Evolutionary conservation across 1,140 invertebrate genomes (phyloP).

Genomic region (Probaryconus sp.): DNA sequence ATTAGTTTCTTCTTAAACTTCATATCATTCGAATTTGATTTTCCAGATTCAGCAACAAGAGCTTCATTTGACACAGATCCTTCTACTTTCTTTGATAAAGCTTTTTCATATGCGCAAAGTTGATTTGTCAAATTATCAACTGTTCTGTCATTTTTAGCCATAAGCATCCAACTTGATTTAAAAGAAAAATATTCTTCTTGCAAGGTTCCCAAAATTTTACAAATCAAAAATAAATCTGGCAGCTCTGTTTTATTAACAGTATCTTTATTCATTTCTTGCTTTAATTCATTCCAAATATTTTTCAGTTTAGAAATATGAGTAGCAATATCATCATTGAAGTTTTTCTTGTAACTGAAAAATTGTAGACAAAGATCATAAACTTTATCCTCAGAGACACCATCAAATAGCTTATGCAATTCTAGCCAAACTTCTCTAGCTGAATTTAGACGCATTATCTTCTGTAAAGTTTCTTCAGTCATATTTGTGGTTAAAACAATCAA

Average conservation of each 20-base stretch:
- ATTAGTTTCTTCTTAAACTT: slow-evolving; percentile 13
- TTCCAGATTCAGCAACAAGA: slow-evolving; percentile 8
- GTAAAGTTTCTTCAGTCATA: slow-evolving; percentile 32
- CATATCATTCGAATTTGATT: background rate
- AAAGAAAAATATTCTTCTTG: slow-evolving; percentile 35
- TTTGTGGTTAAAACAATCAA: slow-evolving; percentile 21
- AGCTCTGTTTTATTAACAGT: background rate
- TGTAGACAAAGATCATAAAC: slow-evolving; percentile 28
- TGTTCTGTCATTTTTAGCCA: slow-evolving; percentile 26
- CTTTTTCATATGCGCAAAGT: slow-evolving; percentile 27
- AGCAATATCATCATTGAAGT: slow-evolving; percentile 8
- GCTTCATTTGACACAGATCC: slow-evolving; percentile 7
- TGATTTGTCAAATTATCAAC: slow-evolving; percentile 41
- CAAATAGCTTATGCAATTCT: slow-evolving; percentile 22
- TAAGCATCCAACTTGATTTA: slow-evolving; percentile 44
- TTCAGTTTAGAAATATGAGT: slow-evolving; percentile 29
- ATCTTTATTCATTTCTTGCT: slow-evolving; percentile 19
- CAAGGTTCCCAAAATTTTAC: slow-evolving; percentile 22
- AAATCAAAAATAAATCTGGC: slow-evolving; percentile 2
- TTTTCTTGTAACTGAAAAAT: slow-evolving; percentile 25
- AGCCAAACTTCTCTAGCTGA: slow-evolving; percentile 13
- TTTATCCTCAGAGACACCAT: slow-evolving; percentile 27
- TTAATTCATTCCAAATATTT: slow-evolving; percentile 23
- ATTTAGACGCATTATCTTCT: slow-evolving; percentile 31
- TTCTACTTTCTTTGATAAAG: slow-evolving; percentile 1